A percentile compares a stretch with the other conserved stretches of the same genome.
Evolutionary conservation across 2,888 invertebrate species (phyloP).

Genomic region (Kuschelorhynchus macadamiae): DNA sequence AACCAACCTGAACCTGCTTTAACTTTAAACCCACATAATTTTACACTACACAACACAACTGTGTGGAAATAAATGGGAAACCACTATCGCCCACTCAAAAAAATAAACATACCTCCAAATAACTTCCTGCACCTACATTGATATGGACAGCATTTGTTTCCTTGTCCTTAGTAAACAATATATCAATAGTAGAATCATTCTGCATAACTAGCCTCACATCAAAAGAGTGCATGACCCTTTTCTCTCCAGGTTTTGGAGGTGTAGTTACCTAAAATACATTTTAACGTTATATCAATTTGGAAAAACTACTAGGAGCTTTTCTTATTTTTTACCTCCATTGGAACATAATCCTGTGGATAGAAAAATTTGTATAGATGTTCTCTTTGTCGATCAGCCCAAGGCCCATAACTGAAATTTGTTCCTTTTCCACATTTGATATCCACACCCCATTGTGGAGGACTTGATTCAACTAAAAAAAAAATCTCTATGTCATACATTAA

Average conservation of each 20-base stretch:
- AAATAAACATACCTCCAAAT: conserved; percentile 84
- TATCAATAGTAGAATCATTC: conserved; percentile 94
- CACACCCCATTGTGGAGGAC: conserved; percentile 95
- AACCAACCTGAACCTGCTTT: no score
- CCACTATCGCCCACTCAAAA: no score
- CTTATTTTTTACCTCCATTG: conserved; percentile 74
- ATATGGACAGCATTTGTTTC: conserved; percentile 98
- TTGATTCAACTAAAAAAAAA: conserved; percentile 78
- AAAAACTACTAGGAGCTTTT: no score
- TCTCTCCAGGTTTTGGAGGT: conserved; percentile 88
- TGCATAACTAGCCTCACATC: conserved; percentile 92
- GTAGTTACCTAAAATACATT: conserved; percentile 74
- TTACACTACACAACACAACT: no score
- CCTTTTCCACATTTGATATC: conserved; percentile 97
- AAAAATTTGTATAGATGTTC: conserved; percentile 97
- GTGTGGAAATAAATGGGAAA: no score
- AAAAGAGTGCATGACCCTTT: conserved; percentile 90
- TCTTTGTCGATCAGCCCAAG: conserved; percentile 98
- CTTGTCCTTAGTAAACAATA: conserved; percentile 94
- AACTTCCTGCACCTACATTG: conserved; percentile 95
- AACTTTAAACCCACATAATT: no score
- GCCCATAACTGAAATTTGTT: conserved; percentile 97
- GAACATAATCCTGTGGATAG: conserved; percentile 90
- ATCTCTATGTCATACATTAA: no score
- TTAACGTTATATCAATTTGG: conserved; percentile 9